Base-by-base conservation (phyloP, 2,113 vertebrate species). In the Nycticebus coucang region DNA sequence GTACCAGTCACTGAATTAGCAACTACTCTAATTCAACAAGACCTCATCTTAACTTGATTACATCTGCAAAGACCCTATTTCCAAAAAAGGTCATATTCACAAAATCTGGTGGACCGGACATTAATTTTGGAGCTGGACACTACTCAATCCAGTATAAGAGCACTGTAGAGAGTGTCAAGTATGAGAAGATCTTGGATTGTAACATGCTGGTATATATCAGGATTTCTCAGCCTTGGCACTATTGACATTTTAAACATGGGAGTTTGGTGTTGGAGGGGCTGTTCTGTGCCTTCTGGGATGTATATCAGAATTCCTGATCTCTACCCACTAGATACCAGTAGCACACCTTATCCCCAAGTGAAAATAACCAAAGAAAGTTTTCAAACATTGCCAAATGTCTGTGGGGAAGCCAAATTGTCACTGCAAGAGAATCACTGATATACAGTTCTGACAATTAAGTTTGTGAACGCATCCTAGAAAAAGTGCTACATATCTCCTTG, bases 21-120 rank as follows among this genome's bases (percentile, higher is more conserved):
- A 21, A 35, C 14, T 5, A 19, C 15, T 14, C 17, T 72, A n/a
- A 87, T 71, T 50, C 5, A 26, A 0, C n/a, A 78, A 86, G 68
- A 93, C 10, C 4, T n/a, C 21, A 74, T 86, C 1, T 93, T 75
- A 80, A 92, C 17, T 69, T 69, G n/a, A 90, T 92, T 81, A 66
- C 19, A 41, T 95, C 35, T 80, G 22, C 22, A 66, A 62, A 90
- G 81, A 80, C 90, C 41, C 18, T 75, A 4, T 96, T 95, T 94
- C 50, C 35, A 59, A 78, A 69, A 72, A 64, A 53, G 9, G 28
- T 79, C 68, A 83, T 11, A 15, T 30, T 87, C 28, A 18, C 8
- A 22, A 59, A 14, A 87, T 86, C 62, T 83, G 57, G 37, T 50
- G 45, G 45, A 10, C 62, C 60, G 21, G 35, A 87, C 26, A 13